These are phyloP conservation scores for Taxidea taxus DNA, from an alignment of 2,113 vertebrate species.

Conservation along the genomic window DNA sequence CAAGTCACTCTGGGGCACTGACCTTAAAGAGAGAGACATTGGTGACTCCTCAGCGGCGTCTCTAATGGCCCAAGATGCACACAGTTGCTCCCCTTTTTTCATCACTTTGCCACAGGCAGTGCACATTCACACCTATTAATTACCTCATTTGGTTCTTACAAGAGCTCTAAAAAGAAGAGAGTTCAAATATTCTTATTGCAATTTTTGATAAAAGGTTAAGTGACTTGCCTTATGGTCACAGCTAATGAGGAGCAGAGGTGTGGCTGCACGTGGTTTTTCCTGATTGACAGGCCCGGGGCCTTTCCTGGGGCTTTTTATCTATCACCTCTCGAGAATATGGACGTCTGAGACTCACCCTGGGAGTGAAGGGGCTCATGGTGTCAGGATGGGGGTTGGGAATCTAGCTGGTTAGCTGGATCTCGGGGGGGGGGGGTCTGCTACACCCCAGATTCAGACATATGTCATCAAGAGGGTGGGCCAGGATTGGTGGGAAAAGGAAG, in stretches of 20 bases:
- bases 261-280: neutral
- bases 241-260: conserved; percentile 60
- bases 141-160: conserved; percentile 35
- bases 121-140: conserved; percentile 2
- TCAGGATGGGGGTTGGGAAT: neutral
- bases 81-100: neutral
- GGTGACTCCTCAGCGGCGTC: neutral
- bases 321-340: neutral
- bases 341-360: neutral
- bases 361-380: neutral
- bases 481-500: neutral
- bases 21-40: neutral
- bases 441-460: neutral
- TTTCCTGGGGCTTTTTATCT: neutral
- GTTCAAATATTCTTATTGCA: conserved; percentile 49
- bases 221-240: conserved; percentile 29
- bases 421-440: neutral
- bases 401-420: neutral
- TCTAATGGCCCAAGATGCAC: neutral
- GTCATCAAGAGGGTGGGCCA: neutral
- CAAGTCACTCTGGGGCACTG: neutral
- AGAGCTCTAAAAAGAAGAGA: conserved; percentile 36
- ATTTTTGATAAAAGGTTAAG: conserved; percentile 68
- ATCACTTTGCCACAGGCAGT: neutral
- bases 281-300: neutral